These are phyloP conservation scores for Drosophila mayri DNA, from an alignment of 1,140 invertebrate genomes.

Conservation along the genomic window DNA sequence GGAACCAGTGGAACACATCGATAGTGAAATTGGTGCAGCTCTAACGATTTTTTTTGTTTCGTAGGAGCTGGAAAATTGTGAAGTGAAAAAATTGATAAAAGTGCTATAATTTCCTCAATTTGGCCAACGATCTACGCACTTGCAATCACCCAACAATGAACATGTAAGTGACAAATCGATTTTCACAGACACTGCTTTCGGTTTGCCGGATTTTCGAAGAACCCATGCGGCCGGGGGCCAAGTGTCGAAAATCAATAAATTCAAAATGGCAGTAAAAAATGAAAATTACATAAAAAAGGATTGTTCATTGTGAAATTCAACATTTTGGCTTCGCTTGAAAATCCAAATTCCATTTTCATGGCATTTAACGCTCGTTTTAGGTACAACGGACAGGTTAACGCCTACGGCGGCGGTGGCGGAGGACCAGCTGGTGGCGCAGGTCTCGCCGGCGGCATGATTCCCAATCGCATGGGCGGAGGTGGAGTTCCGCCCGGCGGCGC, in stretches of 20 bases:
- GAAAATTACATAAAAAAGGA: slow-evolving; percentile 70
- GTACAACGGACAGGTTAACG: slow-evolving; percentile 75
- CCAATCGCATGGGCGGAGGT: slow-evolving; percentile 66
- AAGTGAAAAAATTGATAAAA: slow-evolving; percentile 73
- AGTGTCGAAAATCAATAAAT: slow-evolving; percentile 74
- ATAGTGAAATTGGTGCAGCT: neutral
- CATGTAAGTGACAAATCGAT: slow-evolving; percentile 48
- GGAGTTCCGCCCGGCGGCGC: slow-evolving; percentile 54
- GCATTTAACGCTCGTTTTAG: slow-evolving; percentile 60
- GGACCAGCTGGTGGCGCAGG: slow-evolving; percentile 27
- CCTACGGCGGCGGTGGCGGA: slow-evolving; percentile 59
- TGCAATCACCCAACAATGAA: slow-evolving; percentile 50
- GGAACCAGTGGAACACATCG: neutral
- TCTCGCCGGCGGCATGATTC: slow-evolving; percentile 55
- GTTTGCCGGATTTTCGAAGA: neutral
- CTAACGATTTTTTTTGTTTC: slow-evolving; percentile 22
- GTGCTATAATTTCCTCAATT: slow-evolving; percentile 46
- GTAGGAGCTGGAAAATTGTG: slow-evolving; percentile 70
- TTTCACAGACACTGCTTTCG: neutral
- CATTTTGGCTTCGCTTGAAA: slow-evolving; percentile 54
- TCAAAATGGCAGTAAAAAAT: slow-evolving; percentile 74
- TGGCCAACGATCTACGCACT: slow-evolving; percentile 52
- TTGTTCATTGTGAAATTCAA: slow-evolving; percentile 20
- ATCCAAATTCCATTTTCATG: slow-evolving; percentile 71
- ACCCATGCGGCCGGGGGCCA: slow-evolving; percentile 34